Conservation (phyloP, 2,888 invertebrate genomes). For the Dryobota labecula region DNA sequence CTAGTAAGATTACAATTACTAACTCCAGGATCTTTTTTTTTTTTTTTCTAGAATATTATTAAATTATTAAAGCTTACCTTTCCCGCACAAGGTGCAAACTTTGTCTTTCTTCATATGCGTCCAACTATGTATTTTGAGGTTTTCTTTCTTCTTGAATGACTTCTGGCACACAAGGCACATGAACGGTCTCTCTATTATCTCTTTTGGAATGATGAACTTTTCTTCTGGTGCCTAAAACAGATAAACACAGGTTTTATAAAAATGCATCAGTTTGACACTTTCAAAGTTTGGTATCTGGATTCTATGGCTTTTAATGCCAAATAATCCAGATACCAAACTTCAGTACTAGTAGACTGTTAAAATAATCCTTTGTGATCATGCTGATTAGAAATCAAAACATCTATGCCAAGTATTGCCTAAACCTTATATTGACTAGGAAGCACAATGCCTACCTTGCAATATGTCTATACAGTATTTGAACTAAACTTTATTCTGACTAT, state of each 20-base stretch:
- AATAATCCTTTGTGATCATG: too few relatives aligned
- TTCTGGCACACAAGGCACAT: slow-evolving; percentile 93
- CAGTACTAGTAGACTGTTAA: too few relatives aligned
- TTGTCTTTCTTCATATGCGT: slow-evolving; percentile 95
- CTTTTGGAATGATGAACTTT: slow-evolving; percentile 71
- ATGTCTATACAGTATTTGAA: too few relatives aligned
- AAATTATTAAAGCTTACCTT: slow-evolving; percentile 81
- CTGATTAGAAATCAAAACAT: too few relatives aligned
- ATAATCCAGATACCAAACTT: too few relatives aligned
- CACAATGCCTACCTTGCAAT: too few relatives aligned
- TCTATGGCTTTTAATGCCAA: too few relatives aligned
- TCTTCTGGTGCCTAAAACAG: slow-evolving; percentile 47
- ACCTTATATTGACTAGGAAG: too few relatives aligned
- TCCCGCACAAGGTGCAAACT: slow-evolving; percentile 93
- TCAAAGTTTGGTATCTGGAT: neutral
- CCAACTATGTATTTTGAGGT: slow-evolving; percentile 94
- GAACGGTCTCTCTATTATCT: slow-evolving; percentile 90
- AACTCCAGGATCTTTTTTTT: too few relatives aligned
- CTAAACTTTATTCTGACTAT: too few relatives aligned
- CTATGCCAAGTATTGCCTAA: too few relatives aligned
- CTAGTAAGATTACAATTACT: too few relatives aligned
- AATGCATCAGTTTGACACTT: neutral
- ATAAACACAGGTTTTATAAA: neutral
- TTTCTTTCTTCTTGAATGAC: slow-evolving; percentile 95
- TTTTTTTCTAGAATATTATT: neutral